These are phyloP conservation scores for Seira musarum DNA, from an alignment of 2,888 invertebrate genomes.

Conservation along the genomic window DNA sequence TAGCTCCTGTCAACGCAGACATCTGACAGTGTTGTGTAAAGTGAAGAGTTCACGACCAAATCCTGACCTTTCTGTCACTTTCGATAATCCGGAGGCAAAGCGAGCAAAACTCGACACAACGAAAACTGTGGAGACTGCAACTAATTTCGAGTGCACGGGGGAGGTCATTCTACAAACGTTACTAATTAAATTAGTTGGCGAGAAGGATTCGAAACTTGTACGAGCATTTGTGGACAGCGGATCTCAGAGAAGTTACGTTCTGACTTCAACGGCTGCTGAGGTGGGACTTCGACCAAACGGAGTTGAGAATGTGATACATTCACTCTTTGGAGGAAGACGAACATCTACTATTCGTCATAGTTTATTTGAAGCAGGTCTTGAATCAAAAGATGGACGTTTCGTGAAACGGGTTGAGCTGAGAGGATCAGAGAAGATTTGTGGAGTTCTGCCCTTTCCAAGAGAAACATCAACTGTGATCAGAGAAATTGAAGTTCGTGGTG, in stretches of 20 bases:
- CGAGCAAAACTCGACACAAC: neutral
- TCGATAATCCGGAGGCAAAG: neutral
- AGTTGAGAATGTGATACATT: neutral
- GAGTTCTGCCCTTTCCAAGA: no score
- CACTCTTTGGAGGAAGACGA: constrained; percentile 17
- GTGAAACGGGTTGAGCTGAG: no score
- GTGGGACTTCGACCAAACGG: neutral
- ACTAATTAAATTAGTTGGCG: neutral
- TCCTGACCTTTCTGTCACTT: no score
- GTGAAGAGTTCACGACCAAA: no score
- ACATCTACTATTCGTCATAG: no score
- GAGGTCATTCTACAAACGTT: constrained; percentile 21
- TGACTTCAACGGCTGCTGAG: neutral
- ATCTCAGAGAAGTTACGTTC: constrained; percentile 16
- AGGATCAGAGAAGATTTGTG: no score
- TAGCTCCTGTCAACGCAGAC: neutral
- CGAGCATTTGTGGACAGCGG: constrained; percentile 24
- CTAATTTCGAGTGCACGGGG: neutral
- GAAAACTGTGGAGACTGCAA: neutral
- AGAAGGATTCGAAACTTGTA: neutral
- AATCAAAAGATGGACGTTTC: no score
- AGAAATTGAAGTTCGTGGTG: no score
- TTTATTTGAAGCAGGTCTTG: no score
- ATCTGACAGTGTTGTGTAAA: constrained; percentile 2
- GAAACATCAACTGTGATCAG: no score